Percentiles rank a stretch among this genome's conserved stretches.
These are phyloP conservation scores for Oncorhynchus gorbuscha DNA, from an alignment of 2,113 vertebrate genomes.

Conservation along the genomic window DNA sequence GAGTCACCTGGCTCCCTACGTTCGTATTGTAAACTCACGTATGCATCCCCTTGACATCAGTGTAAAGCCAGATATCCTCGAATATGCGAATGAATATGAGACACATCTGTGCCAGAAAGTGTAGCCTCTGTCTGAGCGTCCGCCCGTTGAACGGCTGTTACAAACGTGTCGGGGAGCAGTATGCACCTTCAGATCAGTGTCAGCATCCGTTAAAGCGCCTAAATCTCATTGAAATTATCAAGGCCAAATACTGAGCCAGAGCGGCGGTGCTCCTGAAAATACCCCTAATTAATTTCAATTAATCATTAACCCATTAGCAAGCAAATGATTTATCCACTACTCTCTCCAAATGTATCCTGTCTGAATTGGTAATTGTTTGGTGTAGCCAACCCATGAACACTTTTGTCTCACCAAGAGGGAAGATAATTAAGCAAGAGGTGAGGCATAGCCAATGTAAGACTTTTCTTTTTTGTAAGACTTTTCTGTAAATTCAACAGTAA, in stretches of 20 bases:
- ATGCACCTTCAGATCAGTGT: constrained; percentile 25
- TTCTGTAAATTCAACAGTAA: no score
- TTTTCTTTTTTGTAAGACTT: no score
- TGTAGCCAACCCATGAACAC: no score
- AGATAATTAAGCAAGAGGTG: no score
- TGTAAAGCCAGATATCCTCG: constrained; percentile 8
- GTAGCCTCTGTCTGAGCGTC: not conserved
- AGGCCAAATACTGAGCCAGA: constrained; percentile 20
- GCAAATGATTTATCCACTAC: constrained; percentile 40
- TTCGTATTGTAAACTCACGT: constrained; percentile 29
- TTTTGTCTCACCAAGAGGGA: no score
- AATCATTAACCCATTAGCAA: constrained; percentile 31
- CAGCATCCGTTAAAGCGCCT: constrained; percentile 24
- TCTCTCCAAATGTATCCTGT: constrained; percentile 20
- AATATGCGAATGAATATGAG: not conserved
- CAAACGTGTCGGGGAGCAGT: not conserved
- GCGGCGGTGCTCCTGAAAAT: constrained; percentile 14
- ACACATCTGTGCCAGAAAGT: not conserved
- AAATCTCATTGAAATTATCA: constrained; percentile 40
- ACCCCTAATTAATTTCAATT: constrained; percentile 34
- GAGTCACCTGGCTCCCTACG: not conserved
- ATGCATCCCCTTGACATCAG: constrained; percentile 28
- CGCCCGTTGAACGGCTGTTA: not conserved
- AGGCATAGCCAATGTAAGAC: no score
- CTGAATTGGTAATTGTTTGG: not conserved